Evolutionary conservation across 2,888 invertebrate genomes (phyloP).

Genomic region (Rosalia funebris): DNA sequence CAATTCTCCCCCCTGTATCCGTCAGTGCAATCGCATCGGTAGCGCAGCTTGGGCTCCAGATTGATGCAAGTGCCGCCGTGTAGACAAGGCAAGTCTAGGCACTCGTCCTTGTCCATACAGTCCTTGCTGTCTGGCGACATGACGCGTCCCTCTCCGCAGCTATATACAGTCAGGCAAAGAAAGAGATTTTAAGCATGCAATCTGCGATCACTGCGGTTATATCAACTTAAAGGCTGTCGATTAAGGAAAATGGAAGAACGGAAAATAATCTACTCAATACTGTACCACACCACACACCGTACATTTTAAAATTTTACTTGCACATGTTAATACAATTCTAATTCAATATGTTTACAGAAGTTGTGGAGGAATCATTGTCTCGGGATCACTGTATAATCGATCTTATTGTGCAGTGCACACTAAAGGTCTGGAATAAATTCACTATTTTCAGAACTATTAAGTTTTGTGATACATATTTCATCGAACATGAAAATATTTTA

Average conservation of each 20-base stretch:
- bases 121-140: constrained; percentile 91
- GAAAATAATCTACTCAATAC: not conserved
- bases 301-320: no score
- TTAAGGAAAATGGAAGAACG: not conserved
- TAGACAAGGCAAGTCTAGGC: constrained; percentile 91
- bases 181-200: constrained; percentile 16
- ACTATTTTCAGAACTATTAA: no score
- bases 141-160: constrained; percentile 93
- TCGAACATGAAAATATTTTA: no score
- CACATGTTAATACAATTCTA: no score
- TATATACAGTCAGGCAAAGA: constrained; percentile 59
- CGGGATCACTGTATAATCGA: no score
- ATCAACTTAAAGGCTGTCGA: not conserved
- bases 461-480: no score
- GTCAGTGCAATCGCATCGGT: constrained; percentile 90
- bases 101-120: constrained; percentile 96
- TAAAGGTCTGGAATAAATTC: no score
- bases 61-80: constrained; percentile 94
- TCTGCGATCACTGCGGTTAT: no score
- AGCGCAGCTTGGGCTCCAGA: constrained; percentile 86
- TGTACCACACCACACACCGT: not conserved
- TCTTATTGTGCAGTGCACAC: no score
- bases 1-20: constrained; percentile 96
- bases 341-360: no score
- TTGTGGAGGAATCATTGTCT: no score